A percentile compares a stretch with the other conserved stretches of the same genome.
phyloP scores from a whole-genome alignment of 1,140 invertebrate genomes.

The Brachystomella parvula region DNA sequence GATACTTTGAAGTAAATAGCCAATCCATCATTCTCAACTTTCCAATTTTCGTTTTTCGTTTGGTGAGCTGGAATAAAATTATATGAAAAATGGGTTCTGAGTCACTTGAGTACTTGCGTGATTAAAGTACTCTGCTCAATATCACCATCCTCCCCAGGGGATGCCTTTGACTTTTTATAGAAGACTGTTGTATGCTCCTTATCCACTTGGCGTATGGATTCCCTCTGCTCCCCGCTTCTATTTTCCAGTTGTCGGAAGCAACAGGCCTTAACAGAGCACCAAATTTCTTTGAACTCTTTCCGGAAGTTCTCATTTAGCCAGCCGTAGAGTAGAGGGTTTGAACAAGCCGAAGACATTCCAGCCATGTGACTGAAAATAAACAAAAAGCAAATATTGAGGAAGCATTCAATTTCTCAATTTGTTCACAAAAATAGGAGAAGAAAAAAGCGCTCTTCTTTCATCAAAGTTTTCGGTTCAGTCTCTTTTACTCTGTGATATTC shows the following conservation, averaged over 20 bases:
- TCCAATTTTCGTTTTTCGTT: no score
- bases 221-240: neutral
- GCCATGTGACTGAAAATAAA: conserved; percentile 64
- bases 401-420: no score
- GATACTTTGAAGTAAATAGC: no score
- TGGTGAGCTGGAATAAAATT: no score
- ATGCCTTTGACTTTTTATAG: conserved; percentile 23
- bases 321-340: conserved; percentile 71
- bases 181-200: conserved; percentile 24
- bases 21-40: no score
- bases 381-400: neutral
- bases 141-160: conserved; percentile 16
- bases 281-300: conserved; percentile 50
- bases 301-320: conserved; percentile 58
- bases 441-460: no score
- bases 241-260: conserved; percentile 17
- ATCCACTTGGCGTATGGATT: conserved; percentile 14
- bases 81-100: no score
- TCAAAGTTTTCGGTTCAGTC: no score
- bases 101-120: conserved; percentile 35
- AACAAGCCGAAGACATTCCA: conserved; percentile 71
- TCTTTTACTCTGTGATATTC: neutral
- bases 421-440: no score
- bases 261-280: conserved; percentile 30
- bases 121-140: conserved; percentile 37